phyloP scores from a whole-genome alignment of 2,113 vertebrate species.

The Oplegnathus fasciatus region DNA sequence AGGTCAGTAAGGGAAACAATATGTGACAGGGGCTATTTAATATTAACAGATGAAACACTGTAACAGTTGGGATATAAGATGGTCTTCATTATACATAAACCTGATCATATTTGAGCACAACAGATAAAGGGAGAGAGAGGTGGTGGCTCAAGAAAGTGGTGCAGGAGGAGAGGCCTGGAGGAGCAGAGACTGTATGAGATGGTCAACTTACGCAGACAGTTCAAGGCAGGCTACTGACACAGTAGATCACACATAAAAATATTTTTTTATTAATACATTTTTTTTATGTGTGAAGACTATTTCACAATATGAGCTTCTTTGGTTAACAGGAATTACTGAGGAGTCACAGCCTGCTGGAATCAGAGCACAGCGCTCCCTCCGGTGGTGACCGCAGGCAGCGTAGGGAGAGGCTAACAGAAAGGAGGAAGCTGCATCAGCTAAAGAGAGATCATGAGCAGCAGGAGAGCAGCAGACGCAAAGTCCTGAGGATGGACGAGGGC shows the following conservation, averaged over 20 bases:
- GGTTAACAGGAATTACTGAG: constrained; percentile 86
- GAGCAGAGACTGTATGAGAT: constrained; percentile 95
- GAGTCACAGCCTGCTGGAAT: constrained; percentile 87
- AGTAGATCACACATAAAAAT: neutral
- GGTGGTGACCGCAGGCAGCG: constrained; percentile 78
- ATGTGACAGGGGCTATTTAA: neutral
- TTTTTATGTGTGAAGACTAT: neutral
- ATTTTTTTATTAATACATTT: neutral
- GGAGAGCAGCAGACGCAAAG: constrained; percentile 83
- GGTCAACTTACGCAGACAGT: constrained; percentile 92
- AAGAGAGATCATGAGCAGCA: constrained; percentile 86
- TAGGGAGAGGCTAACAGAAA: constrained; percentile 83
- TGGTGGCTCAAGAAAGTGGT: constrained; percentile 89
- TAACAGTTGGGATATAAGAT: neutral
- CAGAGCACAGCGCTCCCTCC: neutral
- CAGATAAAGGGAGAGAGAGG: constrained; percentile 90
- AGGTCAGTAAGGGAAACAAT: constrained; percentile 81
- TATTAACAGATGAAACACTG: neutral
- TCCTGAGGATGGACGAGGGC: constrained; percentile 86
- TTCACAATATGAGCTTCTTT: neutral
- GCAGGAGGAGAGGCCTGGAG: constrained; percentile 90
- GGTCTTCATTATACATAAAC: neutral
- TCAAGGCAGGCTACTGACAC: constrained; percentile 83
- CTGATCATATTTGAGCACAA: neutral
- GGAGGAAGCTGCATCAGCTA: constrained; percentile 86